These are phyloP conservation scores for Drosophila infuscata DNA, from an alignment of 2,888 invertebrate genomes.

Conservation along the genomic window DNA sequence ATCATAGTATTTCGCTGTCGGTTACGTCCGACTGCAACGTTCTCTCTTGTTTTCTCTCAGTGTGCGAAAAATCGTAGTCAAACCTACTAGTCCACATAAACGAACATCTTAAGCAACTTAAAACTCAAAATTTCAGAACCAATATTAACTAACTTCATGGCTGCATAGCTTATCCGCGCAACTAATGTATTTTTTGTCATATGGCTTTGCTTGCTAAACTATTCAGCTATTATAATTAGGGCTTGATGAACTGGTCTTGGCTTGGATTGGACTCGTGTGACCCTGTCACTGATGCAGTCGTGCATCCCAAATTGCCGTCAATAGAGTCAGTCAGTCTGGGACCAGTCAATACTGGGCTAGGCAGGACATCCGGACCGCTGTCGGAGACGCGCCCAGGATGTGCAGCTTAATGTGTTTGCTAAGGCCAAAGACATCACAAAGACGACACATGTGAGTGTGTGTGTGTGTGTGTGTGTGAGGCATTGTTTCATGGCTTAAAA, in stretches of 20 bases:
- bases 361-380: conserved; percentile 56
- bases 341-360: conserved; percentile 44
- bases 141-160: neutral
- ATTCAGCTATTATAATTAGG: conserved; percentile 25
- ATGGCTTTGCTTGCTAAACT: neutral
- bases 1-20: too few species aligned
- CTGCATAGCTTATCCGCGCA: neutral
- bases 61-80: neutral
- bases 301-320: conserved; percentile 75
- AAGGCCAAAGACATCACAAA: conserved; percentile 51
- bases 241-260: conserved; percentile 18
- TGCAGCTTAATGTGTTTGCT: conserved; percentile 62
- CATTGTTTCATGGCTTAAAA: conserved; percentile 19
- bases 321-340: conserved; percentile 44
- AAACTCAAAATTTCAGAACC: neutral
- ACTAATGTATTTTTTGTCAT: neutral
- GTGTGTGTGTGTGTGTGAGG: conserved; percentile 23
- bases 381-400: conserved; percentile 64
- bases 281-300: conserved; percentile 65
- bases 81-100: neutral
- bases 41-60: neutral
- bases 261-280: conserved; percentile 25
- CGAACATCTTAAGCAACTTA: neutral
- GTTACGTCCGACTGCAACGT: too few species aligned
- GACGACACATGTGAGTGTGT: neutral